Evolutionary conservation across 2,113 vertebrate genomes (phyloP), one percentile per base, ranked within the genome.

Genomic region (Sula dactylatra): DNA sequence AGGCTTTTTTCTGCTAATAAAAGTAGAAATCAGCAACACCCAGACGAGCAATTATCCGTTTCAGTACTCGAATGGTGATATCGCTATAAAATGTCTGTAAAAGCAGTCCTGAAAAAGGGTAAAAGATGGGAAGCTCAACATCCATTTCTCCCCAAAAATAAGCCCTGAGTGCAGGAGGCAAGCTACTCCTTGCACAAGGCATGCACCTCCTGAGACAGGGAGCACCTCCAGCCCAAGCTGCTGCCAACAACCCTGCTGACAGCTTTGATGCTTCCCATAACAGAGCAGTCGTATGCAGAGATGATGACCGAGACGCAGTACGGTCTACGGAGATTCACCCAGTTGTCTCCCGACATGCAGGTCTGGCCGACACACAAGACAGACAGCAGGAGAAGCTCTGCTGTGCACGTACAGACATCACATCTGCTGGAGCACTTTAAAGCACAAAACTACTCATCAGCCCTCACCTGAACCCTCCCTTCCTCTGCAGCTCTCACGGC

Each of bases 401-500:
- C 36, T 4, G 0, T 4, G 24, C 12, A 2, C 20, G 12, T 32
- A 21, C 14, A 3, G n/a, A 6, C 47, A 31, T 14, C 3, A 0
- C 16, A 22, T 32, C 36, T n/a, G 47, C 55, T 19, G 21, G 16
- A 49, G 50, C 13, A 38, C 32, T 27, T 52, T 2, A 25, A 27
- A 36, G n/a, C 26, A 32, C 13, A 58, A 38, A 77, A 1, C 20
- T 16, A 13, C 6, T 19, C 15, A 27, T 10, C n/a, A 45, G 27
- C 71, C 36, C 26, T 21, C 77, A 36, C 49, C 19, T 11, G 32
- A 70, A 27, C 64, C 10, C 32, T 27, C 47, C 62, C 36, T 25
- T 32, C 49, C 50, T 25, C 83, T 7, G 19, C 64, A 56, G 71
- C 62, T 64, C 38, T 21, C 34, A 14, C 0, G 0, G 62, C 42